A percentile compares a stretch with the other conserved stretches of the same genome.
Conservation (phyloP, 2,888 invertebrate species). For the Synanthedon andrenaeformis region DNA sequence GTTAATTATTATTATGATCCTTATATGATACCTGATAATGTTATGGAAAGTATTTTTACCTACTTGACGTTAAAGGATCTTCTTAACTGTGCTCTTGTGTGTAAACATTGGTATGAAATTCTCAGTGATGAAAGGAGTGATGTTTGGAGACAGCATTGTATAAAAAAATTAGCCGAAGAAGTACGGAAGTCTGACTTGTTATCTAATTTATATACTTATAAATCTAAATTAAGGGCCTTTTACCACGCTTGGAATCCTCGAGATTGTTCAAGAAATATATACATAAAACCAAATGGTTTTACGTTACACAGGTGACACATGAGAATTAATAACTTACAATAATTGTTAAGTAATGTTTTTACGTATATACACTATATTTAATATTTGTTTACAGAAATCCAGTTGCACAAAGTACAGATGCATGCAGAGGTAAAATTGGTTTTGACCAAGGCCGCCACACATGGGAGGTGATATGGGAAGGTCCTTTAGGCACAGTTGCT, state of each 20-base stretch:
- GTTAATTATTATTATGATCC: neutral
- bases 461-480: slow-evolving; percentile 99
- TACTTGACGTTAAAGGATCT: slow-evolving; percentile 89
- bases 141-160: slow-evolving; percentile 93
- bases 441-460: slow-evolving; percentile 93
- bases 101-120: slow-evolving; percentile 92
- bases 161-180: slow-evolving; percentile 86
- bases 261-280: slow-evolving; percentile 97
- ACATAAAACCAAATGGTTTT: slow-evolving; percentile 96
- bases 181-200: slow-evolving; percentile 90
- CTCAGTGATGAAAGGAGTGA: slow-evolving; percentile 94
- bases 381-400: slow-evolving; percentile 78
- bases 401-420: slow-evolving; percentile 98
- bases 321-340: neutral
- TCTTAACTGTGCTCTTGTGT: slow-evolving; percentile 89
- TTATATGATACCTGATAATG: slow-evolving; percentile 74
- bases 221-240: slow-evolving; percentile 93
- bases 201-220: slow-evolving; percentile 88
- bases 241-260: slow-evolving; percentile 97
- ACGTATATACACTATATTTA: neutral
- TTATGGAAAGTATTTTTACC: slow-evolving; percentile 91
- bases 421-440: slow-evolving; percentile 89
- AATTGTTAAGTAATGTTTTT: neutral
- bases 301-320: slow-evolving; percentile 86
- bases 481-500: slow-evolving; percentile 97